Conservation (phyloP, 1,140 invertebrate genomes). For the Teleopsis dalmanni region DNA sequence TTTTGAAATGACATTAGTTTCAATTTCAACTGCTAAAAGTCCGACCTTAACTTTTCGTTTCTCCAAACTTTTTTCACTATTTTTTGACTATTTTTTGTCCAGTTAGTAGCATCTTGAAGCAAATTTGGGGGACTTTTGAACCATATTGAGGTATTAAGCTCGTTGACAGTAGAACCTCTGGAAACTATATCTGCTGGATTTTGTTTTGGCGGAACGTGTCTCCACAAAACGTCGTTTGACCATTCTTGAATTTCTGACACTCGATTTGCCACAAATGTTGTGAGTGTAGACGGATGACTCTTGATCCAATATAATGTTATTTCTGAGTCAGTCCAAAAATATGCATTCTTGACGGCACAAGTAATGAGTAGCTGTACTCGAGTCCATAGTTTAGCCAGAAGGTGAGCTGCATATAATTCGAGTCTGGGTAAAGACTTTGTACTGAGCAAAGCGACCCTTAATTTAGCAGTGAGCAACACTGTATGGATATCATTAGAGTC, state of each 20-base stretch:
- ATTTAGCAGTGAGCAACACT: slow-evolving; percentile 10
- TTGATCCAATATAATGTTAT: slow-evolving; percentile 34
- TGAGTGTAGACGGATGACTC: slow-evolving; percentile 13
- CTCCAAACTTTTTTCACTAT: neutral
- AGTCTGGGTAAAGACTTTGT: slow-evolving; percentile 14
- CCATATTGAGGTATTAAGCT: slow-evolving; percentile 30
- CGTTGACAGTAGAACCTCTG: slow-evolving; percentile 17
- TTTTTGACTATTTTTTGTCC: slow-evolving; percentile 1
- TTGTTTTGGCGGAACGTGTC: slow-evolving; percentile 25
- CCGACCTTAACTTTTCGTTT: neutral
- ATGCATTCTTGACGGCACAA: slow-evolving; percentile 4
- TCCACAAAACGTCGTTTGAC: slow-evolving; percentile 18
- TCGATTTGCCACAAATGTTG: slow-evolving; percentile 32
- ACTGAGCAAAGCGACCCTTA: slow-evolving; percentile 12
- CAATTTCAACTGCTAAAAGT: neutral
- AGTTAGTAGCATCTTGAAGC: neutral
- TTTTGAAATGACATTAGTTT: neutral
- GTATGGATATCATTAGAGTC: neutral
- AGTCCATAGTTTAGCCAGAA: slow-evolving; percentile 14
- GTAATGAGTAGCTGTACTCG: neutral
- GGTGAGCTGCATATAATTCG: slow-evolving; percentile 14
- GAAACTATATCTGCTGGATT: slow-evolving; percentile 41
- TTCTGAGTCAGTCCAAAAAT: slow-evolving; percentile 33
- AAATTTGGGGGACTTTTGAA: slow-evolving; percentile 21
- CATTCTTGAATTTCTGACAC: slow-evolving; percentile 32